Conservation (phyloP, 2,888 invertebrate genomes). For the Gandaritis pyraliata region DNA sequence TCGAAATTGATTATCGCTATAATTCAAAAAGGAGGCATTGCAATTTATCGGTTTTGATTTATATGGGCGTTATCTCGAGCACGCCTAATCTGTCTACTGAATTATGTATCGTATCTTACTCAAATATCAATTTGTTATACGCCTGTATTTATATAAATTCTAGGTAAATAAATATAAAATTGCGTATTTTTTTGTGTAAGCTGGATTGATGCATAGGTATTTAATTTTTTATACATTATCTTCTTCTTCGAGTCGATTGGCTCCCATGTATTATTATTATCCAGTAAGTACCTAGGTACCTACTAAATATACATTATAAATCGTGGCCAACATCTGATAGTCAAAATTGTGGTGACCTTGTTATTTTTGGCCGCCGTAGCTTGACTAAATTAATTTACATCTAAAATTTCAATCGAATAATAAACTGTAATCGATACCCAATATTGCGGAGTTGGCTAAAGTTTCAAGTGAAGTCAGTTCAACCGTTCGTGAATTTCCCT, state of each 20-base stretch:
- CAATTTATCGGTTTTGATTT: slow-evolving; percentile 44
- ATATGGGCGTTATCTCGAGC: slow-evolving; percentile 38
- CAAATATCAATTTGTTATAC: slow-evolving; percentile 24
- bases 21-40: slow-evolving; percentile 43
- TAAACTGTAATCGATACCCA: slow-evolving; percentile 30
- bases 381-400: slow-evolving; percentile 11
- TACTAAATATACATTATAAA: too few relatives aligned
- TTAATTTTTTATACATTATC: too few relatives aligned
- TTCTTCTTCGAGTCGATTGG: too few relatives aligned
- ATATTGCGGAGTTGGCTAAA: slow-evolving; percentile 46
- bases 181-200: too few relatives aligned
- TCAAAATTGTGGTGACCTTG: neutral
- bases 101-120: slow-evolving; percentile 34
- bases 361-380: neutral
- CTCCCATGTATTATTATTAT: too few relatives aligned
- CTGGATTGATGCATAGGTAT: too few relatives aligned
- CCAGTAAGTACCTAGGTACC: too few relatives aligned
- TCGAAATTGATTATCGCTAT: slow-evolving; percentile 50
- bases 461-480: slow-evolving; percentile 59
- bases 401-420: slow-evolving; percentile 31
- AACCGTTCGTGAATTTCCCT: slow-evolving; percentile 65
- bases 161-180: neutral
- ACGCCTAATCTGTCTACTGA: slow-evolving; percentile 37
- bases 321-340: too few relatives aligned
- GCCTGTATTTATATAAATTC: neutral